These are phyloP conservation scores for Micrastur ruficollis DNA, from an alignment of 2,797 vertebrate species.

Conservation along the genomic window DNA sequence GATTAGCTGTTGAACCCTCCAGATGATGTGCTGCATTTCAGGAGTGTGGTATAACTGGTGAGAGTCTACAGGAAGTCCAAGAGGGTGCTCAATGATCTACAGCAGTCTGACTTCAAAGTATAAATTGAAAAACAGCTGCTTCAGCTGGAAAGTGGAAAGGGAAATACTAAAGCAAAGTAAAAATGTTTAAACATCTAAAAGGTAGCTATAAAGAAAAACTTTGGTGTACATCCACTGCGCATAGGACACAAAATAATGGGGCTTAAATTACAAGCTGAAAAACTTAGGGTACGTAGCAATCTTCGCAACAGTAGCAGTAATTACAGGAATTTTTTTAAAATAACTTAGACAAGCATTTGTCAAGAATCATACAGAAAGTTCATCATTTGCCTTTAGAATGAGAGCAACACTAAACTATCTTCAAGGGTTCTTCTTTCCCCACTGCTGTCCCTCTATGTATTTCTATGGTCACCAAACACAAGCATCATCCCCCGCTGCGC, in stretches of 20 bases:
- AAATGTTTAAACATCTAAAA: not conserved
- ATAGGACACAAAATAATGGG: rapidly evolving
- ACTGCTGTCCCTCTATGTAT: not conserved
- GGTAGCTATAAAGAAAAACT: not conserved
- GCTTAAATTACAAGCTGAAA: not conserved
- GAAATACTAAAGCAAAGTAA: not conserved
- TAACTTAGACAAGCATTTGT: not conserved
- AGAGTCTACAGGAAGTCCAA: not conserved
- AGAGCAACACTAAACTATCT: not conserved
- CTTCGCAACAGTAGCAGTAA: not conserved
- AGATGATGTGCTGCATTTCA: not conserved
- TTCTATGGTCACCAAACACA: not conserved
- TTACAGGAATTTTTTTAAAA: not conserved
- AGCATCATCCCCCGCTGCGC: not conserved
- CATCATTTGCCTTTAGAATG: not conserved
- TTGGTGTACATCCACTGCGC: not conserved
- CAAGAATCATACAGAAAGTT: not conserved
- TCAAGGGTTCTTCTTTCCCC: not conserved
- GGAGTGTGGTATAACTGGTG: not conserved
- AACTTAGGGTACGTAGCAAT: not conserved
- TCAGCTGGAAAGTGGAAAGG: not conserved
- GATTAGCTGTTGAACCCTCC: not conserved
- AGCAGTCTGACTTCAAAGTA: not conserved
- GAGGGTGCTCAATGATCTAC: not conserved
- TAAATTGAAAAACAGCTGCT: not conserved